Conservation (phyloP, 2,888 invertebrate species). For the Mesochorus sp. region DNA sequence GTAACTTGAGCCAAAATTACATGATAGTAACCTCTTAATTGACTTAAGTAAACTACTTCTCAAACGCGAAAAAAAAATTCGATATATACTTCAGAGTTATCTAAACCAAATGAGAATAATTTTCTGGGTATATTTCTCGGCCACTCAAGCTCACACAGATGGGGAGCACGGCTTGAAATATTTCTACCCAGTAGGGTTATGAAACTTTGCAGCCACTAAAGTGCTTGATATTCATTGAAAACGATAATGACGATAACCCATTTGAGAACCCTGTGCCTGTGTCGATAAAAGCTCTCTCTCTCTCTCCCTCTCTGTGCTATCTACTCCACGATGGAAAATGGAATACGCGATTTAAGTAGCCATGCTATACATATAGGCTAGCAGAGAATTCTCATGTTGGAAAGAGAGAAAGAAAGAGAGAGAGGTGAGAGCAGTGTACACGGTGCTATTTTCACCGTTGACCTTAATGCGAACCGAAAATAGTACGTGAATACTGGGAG, state of each 20-base stretch:
- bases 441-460: slow-evolving; percentile 64
- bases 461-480: slow-evolving; percentile 68
- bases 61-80: too few relatives aligned
- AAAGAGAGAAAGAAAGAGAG: slow-evolving; percentile 1
- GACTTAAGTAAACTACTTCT: too few relatives aligned
- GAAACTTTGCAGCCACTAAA: not conserved
- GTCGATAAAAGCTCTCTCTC: not conserved
- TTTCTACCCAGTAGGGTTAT: not conserved
- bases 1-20: too few relatives aligned
- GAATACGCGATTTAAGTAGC: slow-evolving; percentile 28
- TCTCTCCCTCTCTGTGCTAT: too few relatives aligned
- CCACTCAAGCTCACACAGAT: too few relatives aligned
- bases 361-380: not conserved
- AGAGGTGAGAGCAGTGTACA: slow-evolving; percentile 12
- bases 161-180: too few relatives aligned
- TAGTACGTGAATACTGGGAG: slow-evolving; percentile 48
- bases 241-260: slow-evolving; percentile 21
- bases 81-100: too few relatives aligned
- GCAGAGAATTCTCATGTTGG: slow-evolving; percentile 25
- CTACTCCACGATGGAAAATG: slow-evolving; percentile 34
- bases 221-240: slow-evolving; percentile 35
- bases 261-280: not conserved
- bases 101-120: too few relatives aligned
- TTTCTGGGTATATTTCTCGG: too few relatives aligned
- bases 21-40: too few relatives aligned